Evolutionary conservation across 2,797 vertebrate species (phyloP).

Genomic region (Siniperca obscura): DNA sequence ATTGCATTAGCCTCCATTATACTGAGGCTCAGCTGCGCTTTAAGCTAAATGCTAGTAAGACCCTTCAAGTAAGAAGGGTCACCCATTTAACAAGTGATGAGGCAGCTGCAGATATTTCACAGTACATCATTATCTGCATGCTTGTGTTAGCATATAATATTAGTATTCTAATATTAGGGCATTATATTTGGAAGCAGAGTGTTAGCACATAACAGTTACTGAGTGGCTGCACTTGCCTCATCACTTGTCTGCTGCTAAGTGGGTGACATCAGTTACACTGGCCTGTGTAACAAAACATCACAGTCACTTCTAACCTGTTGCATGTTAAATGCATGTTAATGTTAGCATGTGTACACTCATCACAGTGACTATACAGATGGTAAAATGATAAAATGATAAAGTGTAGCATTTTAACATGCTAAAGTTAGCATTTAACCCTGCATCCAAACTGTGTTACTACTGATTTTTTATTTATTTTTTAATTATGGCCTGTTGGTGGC

Average conservation of each 20-base stretch:
- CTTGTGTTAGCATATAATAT: not conserved
- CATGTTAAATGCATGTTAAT: not conserved
- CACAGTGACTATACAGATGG: too few relatives aligned
- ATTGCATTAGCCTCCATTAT: too few relatives aligned
- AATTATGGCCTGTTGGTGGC: not conserved
- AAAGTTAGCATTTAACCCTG: not conserved
- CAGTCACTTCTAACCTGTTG: not conserved
- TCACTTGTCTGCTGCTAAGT: not conserved
- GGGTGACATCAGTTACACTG: conserved; percentile 24
- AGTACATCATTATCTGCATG: not conserved
- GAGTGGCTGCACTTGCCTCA: not conserved
- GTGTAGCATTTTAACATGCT: not conserved
- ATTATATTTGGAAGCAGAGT: conserved; percentile 25
- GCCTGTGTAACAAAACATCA: not conserved
- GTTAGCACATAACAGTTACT: not conserved
- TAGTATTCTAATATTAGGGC: conserved; percentile 13
- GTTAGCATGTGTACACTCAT: not conserved
- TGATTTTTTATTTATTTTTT: too few relatives aligned
- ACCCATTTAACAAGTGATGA: not conserved
- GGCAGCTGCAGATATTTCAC: not conserved
- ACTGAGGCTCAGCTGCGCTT: too few relatives aligned
- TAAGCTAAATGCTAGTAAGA: not conserved
- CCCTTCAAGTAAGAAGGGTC: not conserved
- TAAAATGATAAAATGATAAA: too few relatives aligned
- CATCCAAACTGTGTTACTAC: not conserved